A percentile compares a stretch with the other conserved stretches of the same genome.
Evolutionary conservation across 2,113 vertebrate species (phyloP).

Genomic region (Protomyctophum bolini): DNA sequence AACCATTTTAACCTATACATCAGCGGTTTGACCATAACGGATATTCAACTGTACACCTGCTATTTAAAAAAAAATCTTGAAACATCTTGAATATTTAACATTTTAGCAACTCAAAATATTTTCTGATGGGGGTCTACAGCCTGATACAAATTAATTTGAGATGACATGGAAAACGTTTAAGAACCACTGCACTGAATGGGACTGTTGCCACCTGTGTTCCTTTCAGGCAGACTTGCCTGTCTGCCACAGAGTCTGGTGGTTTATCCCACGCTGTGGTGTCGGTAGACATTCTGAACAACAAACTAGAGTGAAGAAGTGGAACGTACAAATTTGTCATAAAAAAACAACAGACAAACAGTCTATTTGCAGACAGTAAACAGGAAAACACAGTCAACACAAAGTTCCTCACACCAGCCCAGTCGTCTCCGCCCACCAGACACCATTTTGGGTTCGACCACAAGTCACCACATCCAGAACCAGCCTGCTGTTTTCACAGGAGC

Average conservation of each 20-base stretch:
- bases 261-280: conserved; percentile 12
- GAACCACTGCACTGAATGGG: too few species aligned
- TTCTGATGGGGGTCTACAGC: too few species aligned
- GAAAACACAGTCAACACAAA: conserved; percentile 59
- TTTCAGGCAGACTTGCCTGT: conserved; percentile 27
- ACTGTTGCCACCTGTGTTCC: not conserved
- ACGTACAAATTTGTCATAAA: conserved; percentile 31
- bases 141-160: too few species aligned
- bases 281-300: conserved; percentile 15
- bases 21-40: too few species aligned
- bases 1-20: too few species aligned
- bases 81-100: too few species aligned
- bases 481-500: conserved; percentile 45
- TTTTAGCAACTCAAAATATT: too few species aligned
- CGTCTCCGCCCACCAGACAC: conserved; percentile 46
- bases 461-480: conserved; percentile 55
- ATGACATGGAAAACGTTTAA: too few species aligned
- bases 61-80: too few species aligned
- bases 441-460: conserved; percentile 55
- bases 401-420: conserved; percentile 42
- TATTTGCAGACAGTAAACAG: conserved; percentile 53
- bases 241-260: conserved; percentile 33
- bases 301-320: conserved; percentile 34
- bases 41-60: too few species aligned
- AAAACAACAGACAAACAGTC: conserved; percentile 46